Percentiles rank a stretch among this genome's conserved stretches.
phyloP scores from a whole-genome alignment of 2,888 invertebrate genomes.

The Yponomeuta cagnagella region DNA sequence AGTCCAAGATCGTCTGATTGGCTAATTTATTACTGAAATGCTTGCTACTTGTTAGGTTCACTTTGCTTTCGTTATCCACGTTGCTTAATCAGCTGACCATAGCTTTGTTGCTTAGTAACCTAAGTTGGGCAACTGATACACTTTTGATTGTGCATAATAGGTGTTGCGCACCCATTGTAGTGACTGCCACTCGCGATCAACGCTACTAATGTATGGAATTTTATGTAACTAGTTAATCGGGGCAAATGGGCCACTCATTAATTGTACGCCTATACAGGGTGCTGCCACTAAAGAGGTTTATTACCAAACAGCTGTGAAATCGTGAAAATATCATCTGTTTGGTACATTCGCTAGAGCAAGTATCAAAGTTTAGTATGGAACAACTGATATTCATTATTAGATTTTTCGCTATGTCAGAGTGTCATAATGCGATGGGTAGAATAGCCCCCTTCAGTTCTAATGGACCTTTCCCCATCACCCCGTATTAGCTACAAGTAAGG shows the following conservation, averaged over 20 bases:
- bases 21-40: not conserved
- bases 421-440: no score
- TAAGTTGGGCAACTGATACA: slow-evolving; percentile 7
- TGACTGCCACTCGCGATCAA: slow-evolving; percentile 23
- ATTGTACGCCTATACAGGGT: not conserved
- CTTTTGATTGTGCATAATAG: slow-evolving; percentile 1
- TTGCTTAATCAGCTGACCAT: slow-evolving; percentile 12
- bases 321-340: no score
- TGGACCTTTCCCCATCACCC: slow-evolving; percentile 12
- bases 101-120: slow-evolving; percentile 6
- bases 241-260: slow-evolving; percentile 30
- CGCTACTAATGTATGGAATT: slow-evolving; percentile 22
- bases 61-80: slow-evolving; percentile 6
- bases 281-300: no score
- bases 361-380: no score
- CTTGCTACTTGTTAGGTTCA: not conserved
- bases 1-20: not conserved
- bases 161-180: slow-evolving; percentile 6
- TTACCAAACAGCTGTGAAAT: no score
- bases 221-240: slow-evolving; percentile 35
- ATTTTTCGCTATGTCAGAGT: no score
- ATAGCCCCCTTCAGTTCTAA: no score
- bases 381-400: no score
- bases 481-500: slow-evolving; percentile 21
- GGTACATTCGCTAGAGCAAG: no score